Conservation (phyloP, 2,797 vertebrate genomes). For the Hypotaenidia okinawae region DNA sequence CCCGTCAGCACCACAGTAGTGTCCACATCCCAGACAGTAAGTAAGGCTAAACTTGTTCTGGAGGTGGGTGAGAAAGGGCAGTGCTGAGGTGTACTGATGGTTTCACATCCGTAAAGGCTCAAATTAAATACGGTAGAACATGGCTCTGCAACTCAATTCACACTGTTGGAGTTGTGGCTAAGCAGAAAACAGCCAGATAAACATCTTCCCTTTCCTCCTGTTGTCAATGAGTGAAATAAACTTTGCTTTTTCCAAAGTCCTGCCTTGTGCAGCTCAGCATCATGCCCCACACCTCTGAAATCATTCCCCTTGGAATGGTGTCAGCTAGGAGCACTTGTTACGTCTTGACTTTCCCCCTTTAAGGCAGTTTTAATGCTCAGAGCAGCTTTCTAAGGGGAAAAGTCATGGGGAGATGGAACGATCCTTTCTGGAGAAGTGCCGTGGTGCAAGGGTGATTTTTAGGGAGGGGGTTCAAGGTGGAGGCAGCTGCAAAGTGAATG, state of each 20-base stretch:
- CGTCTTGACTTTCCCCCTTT: not conserved
- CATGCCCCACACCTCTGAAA: not conserved
- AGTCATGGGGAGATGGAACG: not conserved
- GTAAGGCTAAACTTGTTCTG: slow-evolving; percentile 35
- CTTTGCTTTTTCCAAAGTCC: not conserved
- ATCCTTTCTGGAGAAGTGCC: not conserved
- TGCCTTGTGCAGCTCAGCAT: not conserved
- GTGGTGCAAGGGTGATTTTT: not conserved
- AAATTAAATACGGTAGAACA: not conserved
- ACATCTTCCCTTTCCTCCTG: not conserved
- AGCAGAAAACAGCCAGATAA: not conserved
- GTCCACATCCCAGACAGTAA: slow-evolving; percentile 88
- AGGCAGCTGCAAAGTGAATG: not conserved
- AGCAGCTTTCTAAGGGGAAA: not conserved
- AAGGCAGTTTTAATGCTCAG: not conserved
- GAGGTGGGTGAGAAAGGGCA: not conserved
- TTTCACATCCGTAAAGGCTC: not conserved
- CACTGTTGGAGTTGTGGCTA: not conserved
- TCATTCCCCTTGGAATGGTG: not conserved
- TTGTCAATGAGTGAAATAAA: not conserved
- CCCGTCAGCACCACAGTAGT: slow-evolving; percentile 89
- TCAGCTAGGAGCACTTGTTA: not conserved
- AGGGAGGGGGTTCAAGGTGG: not conserved
- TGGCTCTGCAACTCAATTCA: not conserved
- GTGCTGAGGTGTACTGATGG: not conserved